phyloP scores from a whole-genome alignment of 2,797 vertebrate species.

The Borostomias antarcticus region DNA sequence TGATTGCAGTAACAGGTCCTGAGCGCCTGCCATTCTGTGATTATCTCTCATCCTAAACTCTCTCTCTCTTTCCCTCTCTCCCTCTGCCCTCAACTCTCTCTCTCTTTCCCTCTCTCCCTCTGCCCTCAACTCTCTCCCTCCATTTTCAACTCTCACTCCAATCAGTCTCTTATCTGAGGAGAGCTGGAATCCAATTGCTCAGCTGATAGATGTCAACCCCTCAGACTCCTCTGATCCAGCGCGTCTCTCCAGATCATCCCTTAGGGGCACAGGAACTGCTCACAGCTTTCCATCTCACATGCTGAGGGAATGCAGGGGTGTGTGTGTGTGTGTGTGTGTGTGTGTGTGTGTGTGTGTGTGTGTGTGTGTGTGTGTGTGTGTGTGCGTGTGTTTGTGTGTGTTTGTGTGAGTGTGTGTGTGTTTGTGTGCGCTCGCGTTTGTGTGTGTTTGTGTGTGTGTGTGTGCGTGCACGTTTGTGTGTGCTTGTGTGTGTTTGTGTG shows the following conservation, averaged over 20 bases:
- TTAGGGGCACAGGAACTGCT: constrained; percentile 37
- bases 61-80: background rate
- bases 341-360: constrained; percentile 17
- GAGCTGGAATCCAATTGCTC: constrained; percentile 44
- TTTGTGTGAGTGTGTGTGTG: background rate
- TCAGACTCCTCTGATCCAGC: constrained; percentile 38
- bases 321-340: background rate
- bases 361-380: constrained; percentile 21
- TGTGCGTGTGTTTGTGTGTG: too few relatives aligned
- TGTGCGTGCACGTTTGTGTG: constrained; percentile 3
- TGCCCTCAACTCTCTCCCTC: background rate
- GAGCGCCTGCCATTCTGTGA: background rate
- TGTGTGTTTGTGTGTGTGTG: background rate
- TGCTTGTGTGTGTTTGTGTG: background rate
- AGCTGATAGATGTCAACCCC: constrained; percentile 51
- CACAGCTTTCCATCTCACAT: constrained; percentile 49
- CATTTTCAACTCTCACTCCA: constrained; percentile 38
- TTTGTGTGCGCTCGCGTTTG: constrained; percentile 2
- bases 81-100: background rate
- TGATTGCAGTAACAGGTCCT: background rate
- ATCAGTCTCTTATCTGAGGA: constrained; percentile 44
- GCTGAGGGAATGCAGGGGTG: constrained; percentile 29
- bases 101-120: background rate
- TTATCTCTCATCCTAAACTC: background rate
- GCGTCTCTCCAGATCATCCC: constrained; percentile 47